Evolutionary conservation across 2,888 invertebrate species (phyloP).

Genomic region (Meteorus colon): DNA sequence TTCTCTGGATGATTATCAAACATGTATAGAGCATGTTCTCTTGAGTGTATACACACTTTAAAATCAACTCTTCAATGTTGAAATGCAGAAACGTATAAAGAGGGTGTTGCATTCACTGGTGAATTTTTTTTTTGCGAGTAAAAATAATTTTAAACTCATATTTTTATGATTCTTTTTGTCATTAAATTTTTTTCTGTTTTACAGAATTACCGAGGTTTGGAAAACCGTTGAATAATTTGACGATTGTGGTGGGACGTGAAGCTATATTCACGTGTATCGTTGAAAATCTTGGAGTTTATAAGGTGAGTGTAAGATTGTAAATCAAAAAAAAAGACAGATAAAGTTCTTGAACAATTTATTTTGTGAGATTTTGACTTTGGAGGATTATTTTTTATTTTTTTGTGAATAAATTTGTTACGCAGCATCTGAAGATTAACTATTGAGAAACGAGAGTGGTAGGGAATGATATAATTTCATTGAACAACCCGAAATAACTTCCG

Average conservation of each 20-base stretch:
- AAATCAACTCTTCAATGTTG: not conserved
- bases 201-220: conserved; percentile 71
- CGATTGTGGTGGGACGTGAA: conserved; percentile 70
- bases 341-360: not conserved
- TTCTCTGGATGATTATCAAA: not conserved
- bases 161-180: not conserved
- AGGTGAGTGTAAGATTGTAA: conserved; percentile 59
- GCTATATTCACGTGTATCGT: conserved; percentile 71
- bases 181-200: conserved; percentile 7
- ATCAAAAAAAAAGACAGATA: not conserved
- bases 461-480: conserved; percentile 66
- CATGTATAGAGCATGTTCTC: not conserved
- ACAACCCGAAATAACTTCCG: conserved; percentile 61
- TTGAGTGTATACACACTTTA: not conserved
- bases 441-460: conserved; percentile 35
- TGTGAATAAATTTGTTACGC: not conserved
- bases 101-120: not conserved
- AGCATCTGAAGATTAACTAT: conserved; percentile 11
- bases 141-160: conserved; percentile 14
- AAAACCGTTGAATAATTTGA: conserved; percentile 70
- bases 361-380: not conserved
- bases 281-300: conserved; percentile 70
- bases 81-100: not conserved
- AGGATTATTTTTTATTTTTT: not conserved
- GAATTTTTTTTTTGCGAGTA: conserved; percentile 19